phyloP scores from a whole-genome alignment of 2,113 vertebrate genomes.

The Synodontis membranacea region DNA sequence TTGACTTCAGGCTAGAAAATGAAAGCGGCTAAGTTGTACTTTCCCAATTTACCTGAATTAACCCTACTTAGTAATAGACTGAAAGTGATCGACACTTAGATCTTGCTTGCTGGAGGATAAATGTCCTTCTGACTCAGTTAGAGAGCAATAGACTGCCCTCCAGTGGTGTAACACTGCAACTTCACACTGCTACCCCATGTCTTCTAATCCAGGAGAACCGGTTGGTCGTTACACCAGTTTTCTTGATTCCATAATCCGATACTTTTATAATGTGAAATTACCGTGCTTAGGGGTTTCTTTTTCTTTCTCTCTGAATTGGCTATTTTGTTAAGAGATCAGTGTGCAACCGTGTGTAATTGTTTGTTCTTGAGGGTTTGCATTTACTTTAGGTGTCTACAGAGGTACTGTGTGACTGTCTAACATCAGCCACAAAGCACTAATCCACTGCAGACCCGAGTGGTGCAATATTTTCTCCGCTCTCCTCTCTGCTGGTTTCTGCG shows the following conservation, averaged over 20 bases:
- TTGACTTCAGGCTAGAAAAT: background rate
- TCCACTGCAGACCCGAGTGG: slow-evolving; percentile 46
- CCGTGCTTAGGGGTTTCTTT: background rate
- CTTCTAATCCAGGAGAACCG: slow-evolving; percentile 17
- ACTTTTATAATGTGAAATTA: background rate
- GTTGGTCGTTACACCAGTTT: background rate
- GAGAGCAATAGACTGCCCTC: slow-evolving; percentile 54
- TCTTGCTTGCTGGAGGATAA: slow-evolving; percentile 18
- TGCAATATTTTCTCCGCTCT: slow-evolving; percentile 5
- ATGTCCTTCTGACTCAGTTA: slow-evolving; percentile 13
- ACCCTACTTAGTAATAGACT: background rate
- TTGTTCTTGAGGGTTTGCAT: slow-evolving; percentile 54
- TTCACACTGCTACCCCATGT: background rate
- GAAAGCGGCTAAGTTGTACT: background rate
- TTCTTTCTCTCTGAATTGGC: background rate
- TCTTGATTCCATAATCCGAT: background rate
- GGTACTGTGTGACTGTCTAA: slow-evolving; percentile 47
- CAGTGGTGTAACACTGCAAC: slow-evolving; percentile 32
- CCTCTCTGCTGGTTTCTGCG: slow-evolving; percentile 6
- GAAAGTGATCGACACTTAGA: slow-evolving; percentile 21
- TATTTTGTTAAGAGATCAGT: background rate
- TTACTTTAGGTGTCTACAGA: slow-evolving; percentile 33
- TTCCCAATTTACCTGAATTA: background rate
- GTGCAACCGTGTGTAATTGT: slow-evolving; percentile 8
- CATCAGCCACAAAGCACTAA: slow-evolving; percentile 43